Conservation (phyloP, 2,113 vertebrate species). For the Odontophorus gujanensis region DNA sequence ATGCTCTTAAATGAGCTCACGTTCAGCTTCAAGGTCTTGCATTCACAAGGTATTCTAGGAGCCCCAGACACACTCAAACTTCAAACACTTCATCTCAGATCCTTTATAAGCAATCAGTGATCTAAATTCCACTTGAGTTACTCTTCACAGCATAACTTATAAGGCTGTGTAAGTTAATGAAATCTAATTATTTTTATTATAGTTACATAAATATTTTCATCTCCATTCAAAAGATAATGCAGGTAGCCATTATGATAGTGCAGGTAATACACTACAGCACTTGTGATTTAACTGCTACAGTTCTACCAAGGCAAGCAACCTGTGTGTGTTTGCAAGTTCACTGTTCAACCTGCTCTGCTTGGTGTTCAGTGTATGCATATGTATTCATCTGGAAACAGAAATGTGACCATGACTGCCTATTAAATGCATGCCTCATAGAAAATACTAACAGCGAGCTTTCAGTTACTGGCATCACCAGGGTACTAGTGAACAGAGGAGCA, state of each 20-base stretch:
- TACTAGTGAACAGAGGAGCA: not conserved
- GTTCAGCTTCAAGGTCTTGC: not conserved
- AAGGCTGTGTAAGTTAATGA: too few species aligned
- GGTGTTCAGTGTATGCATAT: not conserved
- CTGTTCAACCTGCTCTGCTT: not conserved
- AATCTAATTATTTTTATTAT: too few species aligned
- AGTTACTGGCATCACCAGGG: constrained; percentile 46
- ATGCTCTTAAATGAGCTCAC: not conserved
- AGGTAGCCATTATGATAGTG: constrained; percentile 37
- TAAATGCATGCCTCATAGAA: constrained; percentile 20
- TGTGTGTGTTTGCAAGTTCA: not conserved
- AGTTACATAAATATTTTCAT: constrained; percentile 35
- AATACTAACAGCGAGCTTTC: not conserved
- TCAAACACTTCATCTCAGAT: not conserved
- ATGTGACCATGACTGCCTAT: not conserved
- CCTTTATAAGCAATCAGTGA: not conserved
- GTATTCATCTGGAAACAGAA: constrained; percentile 42
- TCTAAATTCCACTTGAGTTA: constrained; percentile 10
- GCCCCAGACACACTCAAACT: not conserved
- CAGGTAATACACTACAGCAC: constrained; percentile 19
- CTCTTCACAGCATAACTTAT: not conserved
- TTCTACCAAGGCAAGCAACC: constrained; percentile 2
- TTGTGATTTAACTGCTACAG: constrained; percentile 18
- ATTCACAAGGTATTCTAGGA: not conserved
- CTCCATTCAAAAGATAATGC: constrained; percentile 16